Base-by-base conservation (phyloP, 2,113 vertebrate species). In the Alethe castanea region DNA sequence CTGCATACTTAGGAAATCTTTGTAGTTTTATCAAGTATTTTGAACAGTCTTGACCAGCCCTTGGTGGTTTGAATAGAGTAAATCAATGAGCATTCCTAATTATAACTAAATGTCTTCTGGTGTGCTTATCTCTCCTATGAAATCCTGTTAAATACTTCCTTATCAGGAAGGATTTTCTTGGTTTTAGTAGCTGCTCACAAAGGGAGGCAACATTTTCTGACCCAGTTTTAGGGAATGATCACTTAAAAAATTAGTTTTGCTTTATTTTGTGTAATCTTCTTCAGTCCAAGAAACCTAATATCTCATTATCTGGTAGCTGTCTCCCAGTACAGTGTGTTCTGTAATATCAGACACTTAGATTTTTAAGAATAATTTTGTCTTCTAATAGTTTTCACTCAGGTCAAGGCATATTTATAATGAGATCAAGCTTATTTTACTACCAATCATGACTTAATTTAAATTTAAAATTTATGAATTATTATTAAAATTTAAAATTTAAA, bases 61-160 rank as follows among this genome's bases (percentile, higher is more conserved):
- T 50, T 48, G 35, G 42, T 78, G 42, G 62, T 80, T 85, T 70
- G 76, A 57, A 62, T 50, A 29, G 24, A 82, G 67, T 59, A 88
- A 93, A 95, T 84, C 82, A 77, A 45, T 6, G 26, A 80, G 60
- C n/a, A 42, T 83, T 71, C 67, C 69, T 71, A 81, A 92, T 81
- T 77, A 60, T 19, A 91, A n/a, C 25, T 56, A 48, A 71, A 60
- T 65, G 45, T 74, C 67, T 94, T 90, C 85, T 64, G 45, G 16
- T 79, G 36, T 54, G 35, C 31, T 82, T 86, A 9, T 44, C 53
- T 79, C 40, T n/a, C 64, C 76, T 62, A 20, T 11, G 23, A 96
- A 96, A 96, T 92, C 79, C 76, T 86, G 60, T 93, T 90, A 94
- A 64, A 86, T 29, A 17, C 38, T 38, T 80, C 9, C 57, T 66